Percentiles rank a stretch among this genome's conserved stretches.
Conservation (phyloP, 2,797 vertebrate genomes). For the Halcyon chelicuti region DNA sequence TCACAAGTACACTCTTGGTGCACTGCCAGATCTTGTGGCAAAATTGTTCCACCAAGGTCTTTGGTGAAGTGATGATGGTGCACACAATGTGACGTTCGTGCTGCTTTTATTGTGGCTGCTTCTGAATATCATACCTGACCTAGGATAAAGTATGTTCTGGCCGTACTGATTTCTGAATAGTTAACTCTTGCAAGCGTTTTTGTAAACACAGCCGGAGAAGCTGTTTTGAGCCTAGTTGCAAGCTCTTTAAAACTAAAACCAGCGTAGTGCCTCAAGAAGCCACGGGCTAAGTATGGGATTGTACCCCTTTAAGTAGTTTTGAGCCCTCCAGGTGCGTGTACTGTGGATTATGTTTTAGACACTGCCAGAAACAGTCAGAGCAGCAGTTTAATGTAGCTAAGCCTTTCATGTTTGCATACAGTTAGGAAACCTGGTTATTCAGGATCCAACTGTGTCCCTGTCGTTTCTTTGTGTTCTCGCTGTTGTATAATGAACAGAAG, state of each 20-base stretch:
- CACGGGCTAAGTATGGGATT: neutral
- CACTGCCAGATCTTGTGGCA: neutral
- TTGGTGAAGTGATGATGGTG: fast-evolving
- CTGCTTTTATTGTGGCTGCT: neutral
- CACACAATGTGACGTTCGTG: fast-evolving
- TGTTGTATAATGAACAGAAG: constrained; percentile 46
- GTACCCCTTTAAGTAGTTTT: neutral
- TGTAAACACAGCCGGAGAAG: neutral
- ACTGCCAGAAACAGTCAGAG: constrained; percentile 26
- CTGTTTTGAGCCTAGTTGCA: neutral
- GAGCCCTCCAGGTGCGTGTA: neutral
- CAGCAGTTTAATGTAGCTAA: constrained; percentile 26
- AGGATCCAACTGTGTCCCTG: constrained; percentile 32
- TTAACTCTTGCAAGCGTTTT: neutral
- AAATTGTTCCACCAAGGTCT: neutral
- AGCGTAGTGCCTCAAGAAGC: neutral
- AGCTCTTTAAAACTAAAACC: neutral
- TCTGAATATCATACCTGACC: neutral
- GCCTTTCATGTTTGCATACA: constrained; percentile 40
- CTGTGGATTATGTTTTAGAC: neutral
- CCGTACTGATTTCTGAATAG: neutral
- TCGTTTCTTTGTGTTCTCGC: neutral
- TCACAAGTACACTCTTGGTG: neutral
- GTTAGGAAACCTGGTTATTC: constrained; percentile 48
- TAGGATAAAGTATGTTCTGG: neutral